Base-by-base conservation (phyloP, 2,797 vertebrate genomes). In the Anniella stebbinsi region DNA sequence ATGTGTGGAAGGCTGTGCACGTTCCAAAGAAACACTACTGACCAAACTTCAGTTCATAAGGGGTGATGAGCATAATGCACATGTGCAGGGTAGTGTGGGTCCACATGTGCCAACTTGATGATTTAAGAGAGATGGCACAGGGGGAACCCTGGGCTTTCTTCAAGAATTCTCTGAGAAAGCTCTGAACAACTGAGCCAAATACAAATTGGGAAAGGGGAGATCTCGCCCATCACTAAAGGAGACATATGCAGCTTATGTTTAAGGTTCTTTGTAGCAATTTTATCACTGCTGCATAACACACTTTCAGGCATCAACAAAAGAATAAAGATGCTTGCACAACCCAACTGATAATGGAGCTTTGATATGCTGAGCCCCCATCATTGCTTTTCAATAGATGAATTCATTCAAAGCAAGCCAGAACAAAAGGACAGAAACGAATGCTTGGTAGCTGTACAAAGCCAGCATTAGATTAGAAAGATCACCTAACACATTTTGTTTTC, bases 371-470 rank as follows among this genome's bases (percentile, higher is more conserved):
- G 93, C 88, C 95, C 94, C 94, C 95, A 94, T 96, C 96, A 94
- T 94, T 94, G 95, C 89, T 92, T 97, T 97, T 96, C 93, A 96
- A 92, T 90, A 66, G 95, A 93, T 88, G 87, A 95, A 95, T 94
- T 66, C 92, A 92, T 95, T 97, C 96, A 97, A 97, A 97, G 93
- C 91, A 95, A 95, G 92, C 94, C 95, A 92, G 95, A 96, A 97
- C 94, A 95, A 95, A 97, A 97, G 96, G 95, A 94, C 94, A 96
- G 95, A 92, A 97, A 95, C 95, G 95, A 96, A 96, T 96, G 97
- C 95, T 94, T 94, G 92, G 92, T 96, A 95, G 95, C 96, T 96
- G 95, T 95, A 94, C 93, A 93, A 96, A 94, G 95, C 97, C 94
- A 92, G 96, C 95, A 94, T 95, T 96, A 86, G 92, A 75, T 89